Conservation (phyloP, 2,888 invertebrate genomes). For the Palloptera scutellata region DNA sequence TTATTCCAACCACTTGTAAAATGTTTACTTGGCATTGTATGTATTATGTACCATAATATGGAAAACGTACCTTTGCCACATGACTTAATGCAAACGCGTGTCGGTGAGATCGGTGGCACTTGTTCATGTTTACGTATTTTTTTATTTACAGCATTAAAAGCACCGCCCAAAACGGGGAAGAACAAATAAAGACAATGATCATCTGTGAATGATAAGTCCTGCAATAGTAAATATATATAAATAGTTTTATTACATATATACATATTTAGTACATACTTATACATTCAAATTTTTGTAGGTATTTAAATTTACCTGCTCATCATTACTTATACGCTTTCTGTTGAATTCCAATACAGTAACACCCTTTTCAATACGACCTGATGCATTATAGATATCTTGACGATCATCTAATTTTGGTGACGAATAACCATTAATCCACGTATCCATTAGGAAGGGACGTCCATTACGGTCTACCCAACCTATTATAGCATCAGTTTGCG, state of each 20-base stretch:
- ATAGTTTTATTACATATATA: not conserved
- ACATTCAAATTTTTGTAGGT: not conserved
- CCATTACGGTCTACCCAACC: constrained; percentile 88
- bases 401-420: constrained; percentile 75
- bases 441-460: constrained; percentile 86
- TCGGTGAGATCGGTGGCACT: constrained; percentile 76
- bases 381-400: constrained; percentile 77
- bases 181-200: constrained; percentile 85
- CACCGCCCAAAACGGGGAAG: constrained; percentile 86
- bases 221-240: constrained; percentile 35
- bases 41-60: too few relatives aligned
- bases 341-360: constrained; percentile 80
- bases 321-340: constrained; percentile 78
- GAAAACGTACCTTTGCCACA: constrained; percentile 73
- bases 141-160: constrained; percentile 83
- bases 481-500: constrained; percentile 86
- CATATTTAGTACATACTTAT: not conserved
- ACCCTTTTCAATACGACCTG: constrained; percentile 78
- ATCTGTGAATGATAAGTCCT: constrained; percentile 85
- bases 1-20: not conserved
- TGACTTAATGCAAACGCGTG: constrained; percentile 82
- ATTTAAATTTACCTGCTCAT: constrained; percentile 61
- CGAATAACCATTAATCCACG: constrained; percentile 83
- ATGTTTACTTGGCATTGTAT: not conserved
- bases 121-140: constrained; percentile 82